Evolutionary conservation across 2,113 vertebrate genomes (phyloP), one percentile per base, ranked within the genome.

Genomic region (Cercopithecus mona): DNA sequence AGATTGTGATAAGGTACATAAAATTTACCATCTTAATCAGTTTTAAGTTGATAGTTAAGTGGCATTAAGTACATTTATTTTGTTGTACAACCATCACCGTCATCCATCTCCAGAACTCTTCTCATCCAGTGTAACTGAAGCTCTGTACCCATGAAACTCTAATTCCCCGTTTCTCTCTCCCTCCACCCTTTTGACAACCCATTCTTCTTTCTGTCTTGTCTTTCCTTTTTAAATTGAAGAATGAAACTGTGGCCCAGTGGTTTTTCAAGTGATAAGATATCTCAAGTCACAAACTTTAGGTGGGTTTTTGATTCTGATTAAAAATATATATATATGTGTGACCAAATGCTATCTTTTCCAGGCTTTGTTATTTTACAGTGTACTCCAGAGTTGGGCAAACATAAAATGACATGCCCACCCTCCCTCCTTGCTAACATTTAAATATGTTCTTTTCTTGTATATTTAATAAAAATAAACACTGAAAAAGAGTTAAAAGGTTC

Each of bases 381-480:
- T 87, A 32, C 90, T 95, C 27, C 27, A 32, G 38, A 90, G 45
- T 80, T 78, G n/a, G 52, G 45, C 52, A 12, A 79, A 43, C 48
- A 55, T 12, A 57, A n/a, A 86, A 64, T 72, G 10, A 32, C 68
- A 27, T n/a, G 10, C 0, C 45, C 2, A 27, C 6, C 13, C 18
- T 6, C 10, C 23, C 45, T 38, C 20, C 18, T 50, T 43, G 50
- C 18, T 23, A 68, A 43, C 66, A 45, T 48, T 86, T 86, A 66
- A 94, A 8, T 52, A 23, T 59, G 6, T 55, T 55, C 4, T 72
- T 92, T 82, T 32, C 70, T 20, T 57, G 18, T 93, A 55, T 40
- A 45, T 86, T 76, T 93, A 82, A 94, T 64, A 32, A 79, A 94
- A 84, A 64, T 52, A 57, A 72, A 40, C 12, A 79, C n/a, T 79